A percentile compares a stretch with the other conserved stretches of the same genome.
These are phyloP conservation scores for Fregata magnificens DNA, from an alignment of 2,113 vertebrate genomes.

Conservation along the genomic window DNA sequence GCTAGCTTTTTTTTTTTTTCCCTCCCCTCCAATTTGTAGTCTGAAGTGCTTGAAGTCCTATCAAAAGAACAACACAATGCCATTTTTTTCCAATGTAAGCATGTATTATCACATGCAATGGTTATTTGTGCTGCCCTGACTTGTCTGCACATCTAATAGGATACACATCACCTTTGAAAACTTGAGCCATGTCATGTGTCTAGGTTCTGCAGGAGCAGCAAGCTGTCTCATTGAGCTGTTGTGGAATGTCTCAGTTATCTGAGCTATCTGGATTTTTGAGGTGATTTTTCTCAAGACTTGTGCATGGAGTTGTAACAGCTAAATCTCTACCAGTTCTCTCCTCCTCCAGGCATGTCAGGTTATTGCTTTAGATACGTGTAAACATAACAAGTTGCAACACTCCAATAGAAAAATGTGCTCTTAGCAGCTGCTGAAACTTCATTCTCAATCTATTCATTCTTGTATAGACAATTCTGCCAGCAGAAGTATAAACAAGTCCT, in stretches of 20 bases:
- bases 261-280: not conserved
- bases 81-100: not conserved
- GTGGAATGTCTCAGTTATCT: not conserved
- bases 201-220: not conserved
- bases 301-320: not conserved
- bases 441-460: not conserved
- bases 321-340: not conserved
- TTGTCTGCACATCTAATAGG: not conserved
- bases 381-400: not conserved
- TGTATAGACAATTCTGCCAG: not conserved
- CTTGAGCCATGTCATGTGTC: not conserved
- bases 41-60: not conserved
- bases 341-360: not conserved
- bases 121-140: not conserved
- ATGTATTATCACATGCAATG: fast-evolving
- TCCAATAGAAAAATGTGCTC: not conserved
- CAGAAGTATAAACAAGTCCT: not conserved
- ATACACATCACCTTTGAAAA: not conserved
- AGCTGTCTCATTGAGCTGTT: not conserved
- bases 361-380: not conserved
- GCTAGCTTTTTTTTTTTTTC: not conserved
- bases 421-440: not conserved
- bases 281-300: not conserved
- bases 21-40: not conserved
- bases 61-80: not conserved